phyloP scores from a whole-genome alignment of 2,797 vertebrate genomes.

The Gobio occitaniae region DNA sequence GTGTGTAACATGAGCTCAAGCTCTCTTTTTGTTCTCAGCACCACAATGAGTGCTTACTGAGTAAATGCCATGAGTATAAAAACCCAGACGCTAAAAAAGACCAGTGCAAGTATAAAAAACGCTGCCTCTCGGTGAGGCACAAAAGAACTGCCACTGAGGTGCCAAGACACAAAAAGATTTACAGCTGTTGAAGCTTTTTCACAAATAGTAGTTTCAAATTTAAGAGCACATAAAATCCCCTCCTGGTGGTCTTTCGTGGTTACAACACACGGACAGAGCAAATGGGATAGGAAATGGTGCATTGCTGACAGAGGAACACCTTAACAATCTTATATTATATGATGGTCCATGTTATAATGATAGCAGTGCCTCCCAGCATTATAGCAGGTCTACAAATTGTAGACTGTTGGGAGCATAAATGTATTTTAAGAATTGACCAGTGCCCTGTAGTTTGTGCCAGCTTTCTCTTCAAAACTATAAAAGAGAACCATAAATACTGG shows the following conservation, averaged over 20 bases:
- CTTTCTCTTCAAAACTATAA: conserved; percentile 35
- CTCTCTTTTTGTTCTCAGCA: conserved; percentile 36
- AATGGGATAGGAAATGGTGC: neutral
- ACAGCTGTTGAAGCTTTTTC: conserved; percentile 19
- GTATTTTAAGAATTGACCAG: conserved; percentile 2
- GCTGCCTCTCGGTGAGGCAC: conserved; percentile 60
- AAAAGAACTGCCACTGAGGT: conserved; percentile 11
- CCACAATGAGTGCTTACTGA: conserved; percentile 62
- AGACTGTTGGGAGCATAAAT: conserved; percentile 1
- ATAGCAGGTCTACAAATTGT: neutral
- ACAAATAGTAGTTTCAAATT: neutral
- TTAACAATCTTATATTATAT: conserved; percentile 1
- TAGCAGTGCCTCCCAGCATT: neutral
- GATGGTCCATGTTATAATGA: neutral
- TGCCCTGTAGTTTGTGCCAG: conserved; percentile 24
- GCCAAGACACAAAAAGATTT: conserved; percentile 13
- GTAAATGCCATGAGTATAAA: conserved; percentile 61
- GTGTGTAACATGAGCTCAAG: conserved; percentile 50
- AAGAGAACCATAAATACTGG: conserved; percentile 18
- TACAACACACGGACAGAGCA: neutral
- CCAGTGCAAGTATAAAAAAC: conserved; percentile 65
- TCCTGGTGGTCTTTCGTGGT: conserved; percentile 4
- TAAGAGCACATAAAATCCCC: neutral
- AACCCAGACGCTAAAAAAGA: conserved; percentile 62
- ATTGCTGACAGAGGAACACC: neutral